These are phyloP conservation scores for Aphrocallistes beatrix DNA, from an alignment of 37 sponge, comb jelly and placozoan species.

Conservation along the genomic window DNA sequence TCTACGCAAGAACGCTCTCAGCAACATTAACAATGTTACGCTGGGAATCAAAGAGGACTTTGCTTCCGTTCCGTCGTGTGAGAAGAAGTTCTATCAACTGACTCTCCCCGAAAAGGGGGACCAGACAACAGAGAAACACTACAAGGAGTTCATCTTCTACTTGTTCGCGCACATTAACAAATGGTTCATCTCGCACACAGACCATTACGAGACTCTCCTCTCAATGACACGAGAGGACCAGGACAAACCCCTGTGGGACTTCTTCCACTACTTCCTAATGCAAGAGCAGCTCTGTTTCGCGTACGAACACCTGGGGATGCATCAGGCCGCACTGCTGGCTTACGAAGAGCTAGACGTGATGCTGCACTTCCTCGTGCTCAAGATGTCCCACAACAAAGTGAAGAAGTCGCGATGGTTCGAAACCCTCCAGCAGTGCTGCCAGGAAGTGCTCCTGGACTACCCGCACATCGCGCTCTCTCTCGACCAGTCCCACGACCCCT, in stretches of 20 bases:
- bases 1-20: background rate
- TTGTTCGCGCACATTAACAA: background rate
- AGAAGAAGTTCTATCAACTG: slow-evolving; percentile 3
- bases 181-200: background rate
- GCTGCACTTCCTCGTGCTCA: background rate
- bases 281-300: slow-evolving; percentile 11
- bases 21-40: slow-evolving; percentile 8
- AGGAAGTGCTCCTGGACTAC: slow-evolving; percentile 16
- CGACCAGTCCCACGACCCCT: background rate
- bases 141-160: background rate
- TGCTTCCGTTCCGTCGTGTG: background rate
- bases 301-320: background rate
- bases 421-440: background rate
- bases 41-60: background rate
- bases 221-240: slow-evolving; percentile 8
- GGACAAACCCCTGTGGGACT: background rate
- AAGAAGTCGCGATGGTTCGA: background rate
- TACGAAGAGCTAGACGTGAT: background rate
- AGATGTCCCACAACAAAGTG: background rate
- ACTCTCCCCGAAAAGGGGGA: slow-evolving; percentile 2
- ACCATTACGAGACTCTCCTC: background rate
- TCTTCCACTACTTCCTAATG: slow-evolving; percentile 1
- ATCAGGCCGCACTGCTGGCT: background rate
- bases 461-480: background rate
- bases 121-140: background rate